A percentile compares a stretch with the other conserved stretches of the same genome.
Conservation (phyloP, 2,113 vertebrate genomes). For the Actenoides hombroni region DNA sequence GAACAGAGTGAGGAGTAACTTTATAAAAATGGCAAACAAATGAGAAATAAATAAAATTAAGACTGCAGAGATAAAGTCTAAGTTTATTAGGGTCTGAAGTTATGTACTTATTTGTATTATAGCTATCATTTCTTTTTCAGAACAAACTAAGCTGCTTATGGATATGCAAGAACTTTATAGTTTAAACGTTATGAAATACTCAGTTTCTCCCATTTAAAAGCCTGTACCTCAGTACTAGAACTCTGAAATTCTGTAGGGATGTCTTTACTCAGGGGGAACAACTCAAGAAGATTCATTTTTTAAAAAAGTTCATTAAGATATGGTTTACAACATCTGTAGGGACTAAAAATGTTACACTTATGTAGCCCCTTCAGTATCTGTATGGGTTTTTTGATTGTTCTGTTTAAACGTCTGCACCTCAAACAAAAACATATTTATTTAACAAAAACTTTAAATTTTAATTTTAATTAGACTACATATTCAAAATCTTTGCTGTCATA, state of each 20-base stretch:
- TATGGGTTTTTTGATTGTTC: neutral
- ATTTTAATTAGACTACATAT: neutral
- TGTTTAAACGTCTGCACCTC: neutral
- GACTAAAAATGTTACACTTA: neutral
- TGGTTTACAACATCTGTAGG: neutral
- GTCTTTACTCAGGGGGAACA: neutral
- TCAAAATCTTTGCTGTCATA: neutral
- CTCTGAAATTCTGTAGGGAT: neutral
- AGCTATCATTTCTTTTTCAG: neutral
- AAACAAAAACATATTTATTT: neutral
- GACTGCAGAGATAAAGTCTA: neutral
- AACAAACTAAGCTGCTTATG: neutral
- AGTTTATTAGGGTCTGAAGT: neutral
- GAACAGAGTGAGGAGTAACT: neutral
- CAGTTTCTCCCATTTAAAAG: neutral
- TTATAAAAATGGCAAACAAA: neutral
- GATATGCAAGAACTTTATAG: fast-evolving
- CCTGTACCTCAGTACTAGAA: neutral
- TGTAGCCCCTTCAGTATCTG: neutral
- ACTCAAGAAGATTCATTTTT: neutral
- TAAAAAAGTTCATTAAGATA: neutral
- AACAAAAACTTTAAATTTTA: neutral
- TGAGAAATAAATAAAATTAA: neutral
- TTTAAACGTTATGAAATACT: neutral
- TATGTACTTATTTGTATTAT: neutral